Conservation (phyloP, 1,140 invertebrate species). For the Pogonomyrmex barbatus region DNA sequence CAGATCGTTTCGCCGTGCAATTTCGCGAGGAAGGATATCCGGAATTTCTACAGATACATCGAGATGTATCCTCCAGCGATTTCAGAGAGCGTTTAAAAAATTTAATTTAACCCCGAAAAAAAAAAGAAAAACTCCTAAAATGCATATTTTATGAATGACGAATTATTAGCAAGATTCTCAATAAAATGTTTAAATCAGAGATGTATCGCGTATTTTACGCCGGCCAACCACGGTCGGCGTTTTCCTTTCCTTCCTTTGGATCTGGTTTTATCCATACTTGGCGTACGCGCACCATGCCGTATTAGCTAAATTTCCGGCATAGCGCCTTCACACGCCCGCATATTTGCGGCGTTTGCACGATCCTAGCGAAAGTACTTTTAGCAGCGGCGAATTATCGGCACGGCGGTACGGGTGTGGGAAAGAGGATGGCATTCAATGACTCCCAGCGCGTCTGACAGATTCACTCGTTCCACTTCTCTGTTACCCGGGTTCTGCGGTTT, state of each 20-base stretch:
- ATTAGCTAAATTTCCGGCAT: conserved; percentile 45
- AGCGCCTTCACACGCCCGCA: conserved; percentile 28
- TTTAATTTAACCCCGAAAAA: background rate
- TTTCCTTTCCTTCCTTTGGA: background rate
- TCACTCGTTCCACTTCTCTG: conserved; percentile 54
- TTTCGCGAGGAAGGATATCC: conserved; percentile 10
- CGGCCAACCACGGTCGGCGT: background rate
- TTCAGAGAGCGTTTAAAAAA: background rate
- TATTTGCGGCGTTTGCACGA: conserved; percentile 38
- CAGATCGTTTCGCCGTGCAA: background rate
- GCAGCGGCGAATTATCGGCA: conserved; percentile 38
- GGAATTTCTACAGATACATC: background rate
- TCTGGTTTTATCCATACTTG: background rate
- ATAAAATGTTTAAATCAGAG: background rate
- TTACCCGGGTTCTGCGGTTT: conserved; percentile 65
- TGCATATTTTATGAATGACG: too few species aligned
- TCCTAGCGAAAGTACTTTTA: conserved; percentile 60
- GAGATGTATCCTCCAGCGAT: background rate
- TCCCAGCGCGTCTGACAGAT: conserved; percentile 47
- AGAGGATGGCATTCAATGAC: conserved; percentile 45
- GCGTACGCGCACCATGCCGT: background rate
- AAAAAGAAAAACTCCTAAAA: background rate
- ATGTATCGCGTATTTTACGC: background rate
- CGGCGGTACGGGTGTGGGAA: background rate
- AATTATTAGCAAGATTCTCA: too few species aligned